Base-by-base conservation (phyloP, 1,140 invertebrate genomes). In the Medauroidea extradentata region DNA sequence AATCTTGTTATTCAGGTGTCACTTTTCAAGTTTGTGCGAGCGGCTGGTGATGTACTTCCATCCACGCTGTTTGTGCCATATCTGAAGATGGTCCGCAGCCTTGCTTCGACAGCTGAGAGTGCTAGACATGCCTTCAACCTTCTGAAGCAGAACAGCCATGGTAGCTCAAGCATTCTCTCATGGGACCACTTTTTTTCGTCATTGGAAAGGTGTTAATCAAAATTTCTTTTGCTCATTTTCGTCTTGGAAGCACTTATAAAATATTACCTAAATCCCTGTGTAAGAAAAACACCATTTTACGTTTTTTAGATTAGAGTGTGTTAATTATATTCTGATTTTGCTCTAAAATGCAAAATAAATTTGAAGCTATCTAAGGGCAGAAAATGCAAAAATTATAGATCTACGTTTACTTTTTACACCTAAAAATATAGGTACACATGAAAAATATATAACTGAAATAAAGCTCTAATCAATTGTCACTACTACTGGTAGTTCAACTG, bases 141-240 rank as follows among this genome's bases (percentile, higher is more conserved):
- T 66, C 78, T 98, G 13, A 93, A 93, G 69, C 83, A 87, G 61
- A 85, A 88, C 73, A 82, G 81, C 66, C 60, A 60, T 60, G 62
- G 63, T n/a, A 65, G 62, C 42, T 66, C 65, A 48, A 72, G 11
- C 77, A 72, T 63, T 41, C 73, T 93, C 14, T 90, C 88, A 0
- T 93, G 91, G 89, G 90, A 94, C 69, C 91, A 94, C 69, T 93
- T 97, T 70, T 94, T 97, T 65, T 81, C 79, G 5, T 92, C 93
- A 0, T 78, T 98, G 39, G 83, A 55, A 23, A 55, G 39, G 53
- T 55, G 25, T 16, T 16, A n/a, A 11, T 46, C 23, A 1, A 9
- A 73, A 57, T 54, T 50, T 51, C 46, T 25, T 48, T 41, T 9
- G 23, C 23, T 46, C 7, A 13, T 46, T 51, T 51, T 51, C 5